phyloP scores from a whole-genome alignment of 2,113 vertebrate species.

The Periophthalmodon schlosseri region DNA sequence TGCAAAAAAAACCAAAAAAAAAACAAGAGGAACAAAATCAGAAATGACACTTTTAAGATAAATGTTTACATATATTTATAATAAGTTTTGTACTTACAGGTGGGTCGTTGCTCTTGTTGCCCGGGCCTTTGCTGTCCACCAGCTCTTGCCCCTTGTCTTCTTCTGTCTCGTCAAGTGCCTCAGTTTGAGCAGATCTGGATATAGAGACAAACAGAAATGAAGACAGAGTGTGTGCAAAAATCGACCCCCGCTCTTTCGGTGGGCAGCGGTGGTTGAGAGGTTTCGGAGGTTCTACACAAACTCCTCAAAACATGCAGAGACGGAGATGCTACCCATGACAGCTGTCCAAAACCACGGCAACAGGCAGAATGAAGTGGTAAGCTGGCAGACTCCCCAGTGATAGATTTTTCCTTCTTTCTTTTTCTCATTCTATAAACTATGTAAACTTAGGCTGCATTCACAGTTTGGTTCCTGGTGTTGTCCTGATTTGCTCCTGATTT shows the following conservation, averaged over 20 bases:
- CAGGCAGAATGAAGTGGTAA: conserved; percentile 4
- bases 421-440: not conserved
- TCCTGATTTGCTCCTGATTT: too few relatives aligned
- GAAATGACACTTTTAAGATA: not conserved
- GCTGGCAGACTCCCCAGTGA: conserved; percentile 18
- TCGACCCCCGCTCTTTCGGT: conserved; percentile 12
- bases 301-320: not conserved
- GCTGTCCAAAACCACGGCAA: conserved; percentile 26
- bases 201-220: conserved; percentile 35
- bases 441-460: not conserved
- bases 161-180: not conserved
- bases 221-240: conserved; percentile 20
- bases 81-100: conserved; percentile 25
- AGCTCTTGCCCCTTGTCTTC: not conserved
- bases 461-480: too few relatives aligned
- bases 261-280: conserved; percentile 10
- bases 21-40: not conserved
- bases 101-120: not conserved
- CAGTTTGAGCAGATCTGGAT: conserved; percentile 27
- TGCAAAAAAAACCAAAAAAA: not conserved
- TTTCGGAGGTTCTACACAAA: conserved; percentile 22
- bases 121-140: conserved; percentile 31
- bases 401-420: conserved; percentile 5
- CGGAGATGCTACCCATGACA: not conserved
- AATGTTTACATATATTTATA: not conserved